These are phyloP conservation scores for Emydura subglobosa DNA, from an alignment of 2,113 vertebrate genomes.

Conservation along the genomic window DNA sequence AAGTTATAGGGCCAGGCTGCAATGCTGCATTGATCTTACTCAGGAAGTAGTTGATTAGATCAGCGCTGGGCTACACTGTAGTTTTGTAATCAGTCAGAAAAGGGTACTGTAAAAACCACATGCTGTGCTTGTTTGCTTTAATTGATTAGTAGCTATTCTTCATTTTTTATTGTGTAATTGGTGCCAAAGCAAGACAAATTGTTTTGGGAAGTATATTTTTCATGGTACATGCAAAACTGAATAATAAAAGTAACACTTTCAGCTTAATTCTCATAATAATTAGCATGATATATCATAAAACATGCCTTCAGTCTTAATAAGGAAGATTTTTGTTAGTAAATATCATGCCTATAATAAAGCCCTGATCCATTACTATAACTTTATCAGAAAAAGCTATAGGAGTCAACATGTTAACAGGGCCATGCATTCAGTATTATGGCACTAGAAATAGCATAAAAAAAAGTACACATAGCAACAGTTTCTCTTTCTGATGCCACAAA, in stretches of 20 bases:
- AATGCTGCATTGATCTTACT: background rate
- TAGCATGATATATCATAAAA: constrained; percentile 21
- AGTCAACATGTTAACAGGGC: background rate
- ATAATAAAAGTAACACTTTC: constrained; percentile 5
- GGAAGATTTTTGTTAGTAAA: background rate
- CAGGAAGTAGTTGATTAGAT: constrained; percentile 12
- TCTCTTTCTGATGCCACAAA: background rate
- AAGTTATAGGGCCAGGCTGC: background rate
- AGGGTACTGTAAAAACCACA: constrained; percentile 9
- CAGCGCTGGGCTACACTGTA: background rate
- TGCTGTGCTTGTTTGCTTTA: constrained; percentile 45
- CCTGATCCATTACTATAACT: background rate
- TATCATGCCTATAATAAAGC: background rate
- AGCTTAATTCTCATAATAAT: constrained; percentile 46
- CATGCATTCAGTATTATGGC: background rate
- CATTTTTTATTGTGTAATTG: constrained; percentile 18
- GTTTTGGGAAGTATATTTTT: background rate
- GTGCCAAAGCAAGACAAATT: constrained; percentile 46
- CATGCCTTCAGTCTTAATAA: background rate
- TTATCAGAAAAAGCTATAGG: background rate
- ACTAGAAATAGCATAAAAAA: background rate
- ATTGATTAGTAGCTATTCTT: constrained; percentile 50
- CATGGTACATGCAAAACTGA: background rate
- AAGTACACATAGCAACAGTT: background rate
- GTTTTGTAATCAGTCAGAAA: constrained; percentile 39